Evolutionary conservation across 64 coral and sea anemone species (phyloP), one percentile per base, ranked within the genome.

Genomic region (Cladopsammia gracilis): DNA sequence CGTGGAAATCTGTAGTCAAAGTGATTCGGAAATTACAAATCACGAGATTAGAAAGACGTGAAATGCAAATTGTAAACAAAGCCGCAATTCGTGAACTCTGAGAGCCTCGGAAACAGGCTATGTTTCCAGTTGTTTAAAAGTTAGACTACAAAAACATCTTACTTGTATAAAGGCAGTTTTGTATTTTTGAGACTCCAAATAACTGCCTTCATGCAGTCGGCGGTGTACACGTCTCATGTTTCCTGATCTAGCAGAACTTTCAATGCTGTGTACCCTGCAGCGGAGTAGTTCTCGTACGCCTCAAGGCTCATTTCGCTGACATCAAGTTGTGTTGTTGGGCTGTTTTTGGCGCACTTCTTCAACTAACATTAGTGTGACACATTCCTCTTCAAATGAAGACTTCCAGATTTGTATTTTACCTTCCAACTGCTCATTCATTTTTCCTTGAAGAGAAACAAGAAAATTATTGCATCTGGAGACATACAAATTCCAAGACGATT

Each of bases 351-450:
- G 0, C 16, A 87, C 64, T 42, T 87, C 85, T 34, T 73, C 1
- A 48, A 45, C 51, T 13, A 87, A 42, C 68, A 13, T 50, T 0
- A 87, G 49, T 1, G 85, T 67, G 20, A 48, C 49, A 5, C 68
- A 46, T 57, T 87, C 73, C 62, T 87, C 66, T 43, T 73, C 67
- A 10, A 87, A 58, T 12, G 19, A 1, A 5, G 1, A 4, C n/a
- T 57, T 87, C 85, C 85, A 73, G 6, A 71, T 43, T 1, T 71
- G 0, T 2, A 87, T 18, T 45, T 73, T 87, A 3, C 68, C 45
- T 58, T 87, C 68, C 68, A 87, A 56, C 22, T 87, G 85, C 11
- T 43, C 44, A 25, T 50, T 70, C 83, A 86, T 86, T 54, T 86
- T 86, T 0, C 22, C n/a, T 71, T 86, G 83, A n/a, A 86, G 49